These are phyloP conservation scores for Nyleta sp. DNA, from an alignment of 2,888 invertebrate genomes.

Conservation along the genomic window DNA sequence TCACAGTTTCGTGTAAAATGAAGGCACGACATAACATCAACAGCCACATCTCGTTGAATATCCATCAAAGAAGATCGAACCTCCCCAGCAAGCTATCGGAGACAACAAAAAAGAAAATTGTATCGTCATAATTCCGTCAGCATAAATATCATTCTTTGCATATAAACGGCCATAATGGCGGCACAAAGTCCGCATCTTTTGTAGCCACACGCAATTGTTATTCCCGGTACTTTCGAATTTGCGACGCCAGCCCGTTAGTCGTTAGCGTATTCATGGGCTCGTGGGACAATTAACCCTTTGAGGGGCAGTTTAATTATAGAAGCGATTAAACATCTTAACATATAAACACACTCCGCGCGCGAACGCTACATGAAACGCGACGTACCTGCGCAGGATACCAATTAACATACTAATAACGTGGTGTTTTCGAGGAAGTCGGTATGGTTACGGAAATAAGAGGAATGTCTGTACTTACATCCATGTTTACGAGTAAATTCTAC, in stretches of 20 bases:
- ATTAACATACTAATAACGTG: conserved; percentile 81
- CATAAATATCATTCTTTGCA: conserved; percentile 49
- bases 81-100: neutral
- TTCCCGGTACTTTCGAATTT: conserved; percentile 63
- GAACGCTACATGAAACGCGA: conserved; percentile 73
- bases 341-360: conserved; percentile 77
- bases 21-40: too few species aligned
- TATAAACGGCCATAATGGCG: conserved; percentile 42
- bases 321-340: conserved; percentile 82
- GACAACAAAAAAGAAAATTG: conserved; percentile 1
- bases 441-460: conserved; percentile 54
- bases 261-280: conserved; percentile 82
- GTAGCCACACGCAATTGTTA: conserved; percentile 54
- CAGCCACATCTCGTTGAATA: neutral
- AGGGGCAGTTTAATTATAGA: conserved; percentile 82
- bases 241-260: conserved; percentile 71
- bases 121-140: conserved; percentile 2
- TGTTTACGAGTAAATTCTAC: conserved; percentile 47
- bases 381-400: conserved; percentile 77
- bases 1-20: too few species aligned
- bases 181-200: conserved; percentile 59
- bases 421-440: conserved; percentile 71
- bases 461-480: conserved; percentile 52
- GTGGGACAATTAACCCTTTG: conserved; percentile 82
- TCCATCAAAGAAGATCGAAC: conserved; percentile 6